phyloP scores from a whole-genome alignment of 1,140 invertebrate species.

The Tetragonula clypearis region DNA sequence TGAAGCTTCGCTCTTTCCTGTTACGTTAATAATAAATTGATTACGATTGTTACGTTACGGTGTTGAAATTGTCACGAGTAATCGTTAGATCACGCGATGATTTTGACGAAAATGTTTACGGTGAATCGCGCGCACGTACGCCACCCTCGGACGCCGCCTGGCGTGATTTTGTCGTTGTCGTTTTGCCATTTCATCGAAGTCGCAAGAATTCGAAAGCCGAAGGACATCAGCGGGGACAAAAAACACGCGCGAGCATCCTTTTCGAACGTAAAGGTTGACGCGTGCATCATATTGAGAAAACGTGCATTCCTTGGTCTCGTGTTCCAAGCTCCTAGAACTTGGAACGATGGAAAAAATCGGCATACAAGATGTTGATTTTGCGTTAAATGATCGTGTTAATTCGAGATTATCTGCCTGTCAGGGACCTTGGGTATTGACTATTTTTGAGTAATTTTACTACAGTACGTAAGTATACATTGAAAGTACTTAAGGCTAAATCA shows the following conservation, averaged over 20 bases:
- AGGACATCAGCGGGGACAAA: conserved; percentile 34
- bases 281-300: conserved; percentile 17
- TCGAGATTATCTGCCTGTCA: not conserved
- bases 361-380: not conserved
- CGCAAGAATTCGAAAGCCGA: conserved; percentile 46
- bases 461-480: too few species aligned
- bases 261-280: conserved; percentile 37
- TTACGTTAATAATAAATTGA: not conserved
- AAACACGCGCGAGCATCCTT: conserved; percentile 38
- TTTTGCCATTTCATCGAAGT: conserved; percentile 46
- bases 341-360: not conserved
- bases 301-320: conserved; percentile 24
- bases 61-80: not conserved
- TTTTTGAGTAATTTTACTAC: not conserved
- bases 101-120: conserved; percentile 15
- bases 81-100: not conserved
- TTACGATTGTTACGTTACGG: not conserved
- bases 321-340: not conserved
- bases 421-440: too few species aligned
- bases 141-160: conserved; percentile 16
- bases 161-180: conserved; percentile 12
- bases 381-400: not conserved
- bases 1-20: too few species aligned
- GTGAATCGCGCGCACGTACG: conserved; percentile 21
- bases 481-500: too few species aligned